Evolutionary conservation across 2,797 vertebrate species (phyloP), one percentile per base, ranked within the genome.

Genomic region (Pogonophryne albipinna): DNA sequence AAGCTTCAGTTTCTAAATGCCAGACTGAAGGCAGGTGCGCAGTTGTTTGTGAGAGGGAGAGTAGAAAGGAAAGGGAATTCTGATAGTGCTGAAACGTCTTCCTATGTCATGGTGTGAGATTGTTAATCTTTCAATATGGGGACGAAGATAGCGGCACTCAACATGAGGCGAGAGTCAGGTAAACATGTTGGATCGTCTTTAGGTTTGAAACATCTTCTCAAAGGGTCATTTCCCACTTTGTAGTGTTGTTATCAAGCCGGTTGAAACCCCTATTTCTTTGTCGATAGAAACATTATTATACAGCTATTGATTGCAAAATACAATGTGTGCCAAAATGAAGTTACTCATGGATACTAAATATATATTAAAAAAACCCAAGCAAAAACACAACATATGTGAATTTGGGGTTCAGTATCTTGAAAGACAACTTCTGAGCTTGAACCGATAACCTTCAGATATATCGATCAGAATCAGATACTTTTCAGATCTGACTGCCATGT

Each of bases 1-100:
- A 19, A 34, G 45, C 74, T n/a, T 41, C 7, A 5, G 19, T 23
- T 52, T 17, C 44, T 68, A 76, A 86, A 87, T 85, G 79, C 80
- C 81, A 80, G 66, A 38, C 52, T 19, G 53, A 66, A 67, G 14
- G 20, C 17, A 31, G 73, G 50, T 27, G 3, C 1, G 16, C 45
- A 4, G 44, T 5, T 34, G 34, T 65, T 47, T 8, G 51, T 60
- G 31, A 14, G 34, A 79, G 50, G 20, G 23, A 10, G 34, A 38
- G 50, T 47, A 27, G n/a, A 20, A 9, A 45, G 16, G 10, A 19
- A 34, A 13, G 51, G 23, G 19, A 0, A 10, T 31, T 68, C 38
- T 56, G 11, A 45, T 6, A n/a, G 47, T 7, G 44, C 45, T 38
- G 50, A 66, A 57, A 34, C 42, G 3, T 44, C 45, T 6, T 23